These are phyloP conservation scores for Caenorhabditis drosophilae DNA, from an alignment of 2,888 invertebrate genomes.

Conservation along the genomic window DNA sequence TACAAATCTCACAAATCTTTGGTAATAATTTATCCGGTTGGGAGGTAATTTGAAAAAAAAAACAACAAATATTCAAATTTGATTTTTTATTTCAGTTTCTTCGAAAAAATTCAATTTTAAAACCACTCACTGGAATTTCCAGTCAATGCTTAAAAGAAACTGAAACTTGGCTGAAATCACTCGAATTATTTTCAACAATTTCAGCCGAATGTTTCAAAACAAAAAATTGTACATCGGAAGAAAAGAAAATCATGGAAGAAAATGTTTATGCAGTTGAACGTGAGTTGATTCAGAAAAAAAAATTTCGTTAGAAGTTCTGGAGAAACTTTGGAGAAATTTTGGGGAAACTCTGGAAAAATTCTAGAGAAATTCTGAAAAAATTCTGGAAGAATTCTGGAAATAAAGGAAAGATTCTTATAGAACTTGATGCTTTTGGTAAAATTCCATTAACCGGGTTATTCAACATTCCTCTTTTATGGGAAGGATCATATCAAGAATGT, in stretches of 20 bases:
- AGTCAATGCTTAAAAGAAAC: conserved; percentile 19
- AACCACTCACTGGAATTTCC: too few species aligned
- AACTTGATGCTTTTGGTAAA: conserved; percentile 29
- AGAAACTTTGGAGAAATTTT: too few species aligned
- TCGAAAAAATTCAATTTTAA: too few species aligned
- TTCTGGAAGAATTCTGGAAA: neutral
- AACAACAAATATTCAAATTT: too few species aligned
- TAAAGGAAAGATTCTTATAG: neutral
- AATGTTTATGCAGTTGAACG: conserved; percentile 25
- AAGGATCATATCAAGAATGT: conserved; percentile 35
- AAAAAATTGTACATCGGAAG: conserved; percentile 15
- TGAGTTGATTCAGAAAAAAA: too few species aligned
- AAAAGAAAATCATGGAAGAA: conserved; percentile 7
- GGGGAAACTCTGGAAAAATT: too few species aligned
- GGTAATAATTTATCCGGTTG: too few species aligned
- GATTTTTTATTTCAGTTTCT: too few species aligned
- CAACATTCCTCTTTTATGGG: conserved; percentile 14
- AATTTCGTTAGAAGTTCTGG: too few species aligned
- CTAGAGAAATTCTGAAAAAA: neutral
- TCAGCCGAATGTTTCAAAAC: conserved; percentile 12
- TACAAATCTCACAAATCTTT: too few species aligned
- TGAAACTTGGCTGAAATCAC: conserved; percentile 11
- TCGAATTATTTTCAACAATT: conserved; percentile 4
- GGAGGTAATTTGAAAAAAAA: too few species aligned
- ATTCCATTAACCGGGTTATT: conserved; percentile 14